Evolutionary conservation across 2,888 invertebrate species (phyloP).

Genomic region (Ephialtes manifestator): DNA sequence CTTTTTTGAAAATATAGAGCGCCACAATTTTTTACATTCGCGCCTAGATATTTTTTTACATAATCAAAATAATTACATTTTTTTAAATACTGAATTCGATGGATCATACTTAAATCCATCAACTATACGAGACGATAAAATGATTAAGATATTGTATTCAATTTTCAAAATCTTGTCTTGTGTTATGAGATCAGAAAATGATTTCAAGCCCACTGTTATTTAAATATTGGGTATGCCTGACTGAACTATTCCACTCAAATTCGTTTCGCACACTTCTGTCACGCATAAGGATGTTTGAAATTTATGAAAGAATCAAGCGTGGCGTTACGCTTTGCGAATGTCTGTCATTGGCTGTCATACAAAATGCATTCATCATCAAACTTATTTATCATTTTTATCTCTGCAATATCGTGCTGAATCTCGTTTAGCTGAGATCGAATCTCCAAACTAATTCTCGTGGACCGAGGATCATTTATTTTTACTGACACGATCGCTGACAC

Average conservation of each 20-base stretch:
- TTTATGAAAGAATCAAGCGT: neutral
- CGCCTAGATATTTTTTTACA: no score
- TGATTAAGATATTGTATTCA: no score
- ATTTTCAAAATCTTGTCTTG: no score
- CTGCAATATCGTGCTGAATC: conserved; percentile 9
- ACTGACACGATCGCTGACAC: conserved; percentile 5
- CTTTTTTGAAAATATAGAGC: no score
- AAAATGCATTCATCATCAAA: conserved; percentile 37
- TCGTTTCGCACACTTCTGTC: neutral
- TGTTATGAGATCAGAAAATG: no score
- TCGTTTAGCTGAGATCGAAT: neutral
- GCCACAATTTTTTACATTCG: no score
- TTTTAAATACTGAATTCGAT: no score
- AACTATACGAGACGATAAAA: no score
- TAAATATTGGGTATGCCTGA: no score
- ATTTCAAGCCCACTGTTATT: no score
- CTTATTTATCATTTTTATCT: conserved; percentile 48
- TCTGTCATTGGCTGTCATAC: conserved; percentile 8
- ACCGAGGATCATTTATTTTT: conserved; percentile 8
- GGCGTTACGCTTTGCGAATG: conserved; percentile 12
- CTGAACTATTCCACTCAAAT: neutral
- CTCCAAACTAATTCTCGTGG: conserved; percentile 8
- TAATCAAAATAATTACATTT: no score
- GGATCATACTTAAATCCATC: no score
- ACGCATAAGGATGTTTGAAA: neutral